Base-by-base conservation (phyloP, 2,113 vertebrate species). In the human region DNA sequence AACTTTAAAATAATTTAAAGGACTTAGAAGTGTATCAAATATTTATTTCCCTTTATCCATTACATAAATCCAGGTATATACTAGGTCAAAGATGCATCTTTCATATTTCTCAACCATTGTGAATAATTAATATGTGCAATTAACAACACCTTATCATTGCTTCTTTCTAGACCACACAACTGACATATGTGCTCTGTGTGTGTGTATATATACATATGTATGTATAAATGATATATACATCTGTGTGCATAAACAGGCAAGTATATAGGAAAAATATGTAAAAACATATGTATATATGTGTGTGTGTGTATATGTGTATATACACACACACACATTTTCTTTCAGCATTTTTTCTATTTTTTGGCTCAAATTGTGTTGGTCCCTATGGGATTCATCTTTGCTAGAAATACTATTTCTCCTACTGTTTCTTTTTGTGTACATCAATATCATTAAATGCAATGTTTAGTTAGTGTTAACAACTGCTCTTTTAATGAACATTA, bases 261-360 rank as follows among this genome's bases (percentile, higher is more conserved):
- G 25, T 64, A 64, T 30, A 64, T 30, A 64, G 10, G 5, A 64
- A 64, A 13, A 5, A 64, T 61, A 27, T 27, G 30, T 64, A 64
- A 64, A 64, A 64, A 61, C 23, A 27, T 25, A 11, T n/a, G 3
- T 64, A 27, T 25, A 11, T n/a, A 1, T 64, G 0, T 64, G 2
- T 12, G 2, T 30, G 5, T 30, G 2, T 64, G 8, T 12, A 0
- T 12, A 5, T 30, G 1, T 66, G 2, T 66, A 6, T 66, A 32
- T 64, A 30, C 1, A 32, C 0, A 35, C 13, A 68, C 22, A 35
- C 22, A 68, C 6, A 38, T 72, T 78, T 48, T 48, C 43, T 78
- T 75, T 64, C 30, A 64, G 27, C 27, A 30, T 64, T 30, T 81
- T 80, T 52, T 70, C 25, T 81, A 16, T 68, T 40, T 40, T 40